phyloP scores from a whole-genome alignment of 1,140 invertebrate genomes.

The Anagrus nilaparvatae region DNA sequence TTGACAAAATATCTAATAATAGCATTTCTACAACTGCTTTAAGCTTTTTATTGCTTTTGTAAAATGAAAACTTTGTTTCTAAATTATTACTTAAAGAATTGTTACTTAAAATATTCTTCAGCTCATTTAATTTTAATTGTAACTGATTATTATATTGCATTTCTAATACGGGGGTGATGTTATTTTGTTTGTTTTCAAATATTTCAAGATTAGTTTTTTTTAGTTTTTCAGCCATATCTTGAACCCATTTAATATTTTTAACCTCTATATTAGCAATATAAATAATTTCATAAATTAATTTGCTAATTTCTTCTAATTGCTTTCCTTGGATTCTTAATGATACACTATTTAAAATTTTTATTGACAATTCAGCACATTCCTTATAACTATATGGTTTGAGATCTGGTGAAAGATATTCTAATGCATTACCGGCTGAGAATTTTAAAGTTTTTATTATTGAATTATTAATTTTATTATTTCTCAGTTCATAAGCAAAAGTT shows the following conservation, averaged over 20 bases:
- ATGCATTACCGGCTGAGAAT: not conserved
- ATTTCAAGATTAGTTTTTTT: not conserved
- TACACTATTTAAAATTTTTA: not conserved
- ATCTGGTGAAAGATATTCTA: not conserved
- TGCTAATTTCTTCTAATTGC: not conserved
- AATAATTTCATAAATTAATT: conserved; percentile 1
- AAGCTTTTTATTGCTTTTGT: conserved; percentile 9
- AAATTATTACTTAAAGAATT: not conserved
- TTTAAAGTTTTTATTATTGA: too few relatives aligned
- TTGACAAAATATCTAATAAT: conserved; percentile 12
- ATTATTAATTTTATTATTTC: too few relatives aligned
- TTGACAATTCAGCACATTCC: not conserved
- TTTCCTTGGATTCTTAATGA: not conserved
- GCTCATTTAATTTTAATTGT: not conserved
- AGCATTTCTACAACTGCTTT: conserved; percentile 12
- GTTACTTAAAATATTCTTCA: conserved; percentile 1
- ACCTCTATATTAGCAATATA: not conserved
- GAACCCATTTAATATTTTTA: not conserved
- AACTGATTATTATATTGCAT: not conserved
- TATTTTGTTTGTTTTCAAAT: not conserved
- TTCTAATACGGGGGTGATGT: not conserved
- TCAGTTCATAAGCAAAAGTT: too few relatives aligned
- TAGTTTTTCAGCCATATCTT: not conserved
- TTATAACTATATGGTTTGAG: not conserved
- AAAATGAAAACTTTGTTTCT: not conserved